A percentile compares a stretch with the other conserved stretches of the same genome.
These are phyloP conservation scores for Salticus scenicus DNA, from an alignment of 2,888 invertebrate species.

Conservation along the genomic window DNA sequence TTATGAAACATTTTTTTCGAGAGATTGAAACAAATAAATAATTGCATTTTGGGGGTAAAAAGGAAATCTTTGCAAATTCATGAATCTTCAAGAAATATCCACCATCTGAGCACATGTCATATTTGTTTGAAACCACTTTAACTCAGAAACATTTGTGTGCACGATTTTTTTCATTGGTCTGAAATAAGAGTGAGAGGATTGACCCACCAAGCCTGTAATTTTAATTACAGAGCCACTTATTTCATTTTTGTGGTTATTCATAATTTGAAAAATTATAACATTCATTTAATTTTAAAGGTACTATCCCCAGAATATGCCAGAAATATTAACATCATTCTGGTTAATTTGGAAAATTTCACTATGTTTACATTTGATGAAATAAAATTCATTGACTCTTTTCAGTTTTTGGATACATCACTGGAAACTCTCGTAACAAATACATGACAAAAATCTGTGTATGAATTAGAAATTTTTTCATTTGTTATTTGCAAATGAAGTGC, in stretches of 20 bases:
- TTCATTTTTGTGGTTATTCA: no score
- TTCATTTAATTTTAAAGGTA: conserved; percentile 9
- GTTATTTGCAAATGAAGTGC: neutral
- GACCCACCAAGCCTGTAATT: neutral
- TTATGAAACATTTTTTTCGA: neutral
- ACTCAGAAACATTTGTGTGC: neutral
- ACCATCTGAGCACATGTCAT: neutral
- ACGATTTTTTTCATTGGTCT: neutral
- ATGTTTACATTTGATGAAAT: conserved; percentile 51
- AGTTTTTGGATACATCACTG: conserved; percentile 51
- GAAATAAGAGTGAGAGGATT: neutral
- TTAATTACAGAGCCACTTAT: neutral
- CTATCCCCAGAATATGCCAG: neutral
- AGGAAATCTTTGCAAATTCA: neutral
- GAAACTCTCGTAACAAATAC: conserved; percentile 57
- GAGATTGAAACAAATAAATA: neutral
- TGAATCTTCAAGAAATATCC: no score
- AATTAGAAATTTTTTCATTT: conserved; percentile 11
- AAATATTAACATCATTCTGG: conserved; percentile 10
- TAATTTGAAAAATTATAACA: neutral
- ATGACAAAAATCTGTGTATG: neutral
- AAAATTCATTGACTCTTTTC: conserved; percentile 72
- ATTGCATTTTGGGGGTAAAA: neutral
- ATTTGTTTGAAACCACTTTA: neutral
- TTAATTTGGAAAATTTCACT: conserved; percentile 52